Evolutionary conservation across 1,140 invertebrate genomes (phyloP), one percentile per base, ranked within the genome.

Genomic region (Vanessa atalanta): DNA sequence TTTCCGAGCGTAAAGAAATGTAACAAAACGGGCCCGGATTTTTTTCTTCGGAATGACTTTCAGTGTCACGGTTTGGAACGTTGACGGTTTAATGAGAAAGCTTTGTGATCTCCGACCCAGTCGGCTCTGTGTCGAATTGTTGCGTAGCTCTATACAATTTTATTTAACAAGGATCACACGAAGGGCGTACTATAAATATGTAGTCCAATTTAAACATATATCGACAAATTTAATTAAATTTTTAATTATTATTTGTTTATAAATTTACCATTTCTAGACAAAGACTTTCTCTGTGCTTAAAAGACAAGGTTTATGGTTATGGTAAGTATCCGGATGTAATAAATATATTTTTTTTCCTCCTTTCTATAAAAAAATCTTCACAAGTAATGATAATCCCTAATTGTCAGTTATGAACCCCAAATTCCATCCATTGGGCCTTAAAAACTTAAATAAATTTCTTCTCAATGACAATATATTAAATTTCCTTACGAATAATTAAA

Each of bases 61-160:
- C 86, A 87, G 88, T 91, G 90, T 90, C 90, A 91, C 86, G 88
- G 86, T 80, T 87, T 77, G 77, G 83, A 81, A 79, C 85, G 83
- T 85, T 86, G 90, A 89, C 88, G 87, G 83, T 88, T 88, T 90
- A 90, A 92, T 92, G 88, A 89, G 90, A 92, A 90, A 87, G 87
- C 88, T 87, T 92, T 92, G 90, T 92, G 87, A 84, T 81, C 83
- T 82, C 80, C 79, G 86, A 83, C 76, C 77, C 84, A 84, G 81
- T 82, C 88, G 84, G 80, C 82, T 80, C 87, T 90, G 88, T 92
- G 88, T 89, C 90, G 88, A 92, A 92, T 90, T 83, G 88, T 80
- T 84, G 79, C 75, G 82, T 79, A 82, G 81, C 73, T 84, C 83
- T 82, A 82, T 79, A 82, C 75, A 79, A 76, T 83, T 86, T 88